These are phyloP conservation scores for Hystrix brachyura DNA, from an alignment of 2,113 vertebrate genomes.

Conservation along the genomic window DNA sequence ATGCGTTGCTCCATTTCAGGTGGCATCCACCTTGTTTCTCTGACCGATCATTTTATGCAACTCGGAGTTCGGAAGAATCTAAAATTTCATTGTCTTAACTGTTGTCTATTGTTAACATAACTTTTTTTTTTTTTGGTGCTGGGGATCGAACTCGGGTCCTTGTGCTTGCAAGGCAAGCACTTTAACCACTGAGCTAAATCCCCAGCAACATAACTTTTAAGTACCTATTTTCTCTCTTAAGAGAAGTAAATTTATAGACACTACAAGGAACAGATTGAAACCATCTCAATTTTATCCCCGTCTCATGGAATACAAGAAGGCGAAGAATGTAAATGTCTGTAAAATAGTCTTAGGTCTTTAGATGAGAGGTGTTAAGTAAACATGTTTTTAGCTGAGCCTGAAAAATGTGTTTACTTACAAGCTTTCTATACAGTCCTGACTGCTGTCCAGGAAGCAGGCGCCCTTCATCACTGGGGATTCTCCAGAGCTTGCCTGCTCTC, in stretches of 20 bases:
- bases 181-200: too few relatives aligned
- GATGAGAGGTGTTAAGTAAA: slow-evolving; percentile 63
- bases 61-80: neutral
- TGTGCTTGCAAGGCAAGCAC: too few relatives aligned
- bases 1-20: neutral
- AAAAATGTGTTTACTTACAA: slow-evolving; percentile 64
- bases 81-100: neutral
- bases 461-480: neutral
- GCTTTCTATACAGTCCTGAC: slow-evolving; percentile 12
- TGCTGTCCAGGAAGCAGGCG: slow-evolving; percentile 27
- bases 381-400: slow-evolving; percentile 42
- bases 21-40: neutral
- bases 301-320: neutral
- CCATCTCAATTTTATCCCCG: neutral
- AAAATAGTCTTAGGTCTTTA: slow-evolving; percentile 30
- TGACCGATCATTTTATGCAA: neutral
- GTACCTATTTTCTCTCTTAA: neutral
- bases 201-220: neutral
- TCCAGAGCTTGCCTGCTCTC: slow-evolving; percentile 28
- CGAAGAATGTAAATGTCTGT: neutral
- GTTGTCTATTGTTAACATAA: neutral
- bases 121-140: neutral
- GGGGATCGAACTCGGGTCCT: too few relatives aligned
- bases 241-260: neutral
- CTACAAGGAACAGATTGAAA: neutral